Evolutionary conservation across 2,113 vertebrate genomes (phyloP), one percentile per base, ranked within the genome.

Genomic region (Siniperca knerii): DNA sequence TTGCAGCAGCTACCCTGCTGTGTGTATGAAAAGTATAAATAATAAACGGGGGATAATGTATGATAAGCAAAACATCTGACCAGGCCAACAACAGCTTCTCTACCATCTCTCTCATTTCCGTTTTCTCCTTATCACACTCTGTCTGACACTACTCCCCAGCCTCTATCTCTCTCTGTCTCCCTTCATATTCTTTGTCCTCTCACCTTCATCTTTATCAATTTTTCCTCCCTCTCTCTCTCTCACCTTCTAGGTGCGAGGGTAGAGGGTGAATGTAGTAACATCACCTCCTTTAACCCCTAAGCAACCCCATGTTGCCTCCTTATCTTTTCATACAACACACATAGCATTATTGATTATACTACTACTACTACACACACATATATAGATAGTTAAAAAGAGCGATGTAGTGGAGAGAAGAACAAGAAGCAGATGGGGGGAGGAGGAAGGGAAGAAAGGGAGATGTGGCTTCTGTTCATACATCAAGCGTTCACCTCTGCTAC

Each of bases 271-370:
- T 92, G 92, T 87, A 89, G 79, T 85, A 89, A 91, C 92, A 92
- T 85, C 85, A 81, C 81, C 90, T 84, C 60, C 65, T 84, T 84
- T 71, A 85, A 93, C 88, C 90, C 85, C 62, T 46, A 23, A 80
- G 86, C 62, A 86, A 87, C 83, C 86, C 69, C 68, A 69, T 71
- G 81, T 87, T 86, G 74, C 79, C 79, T 81, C 71, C 81, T 92
- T 90, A 92, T 93, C 89, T 85, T 86, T 90, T 73, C 76, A 86
- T 87, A 84, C 83, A 88, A 88, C 54, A 77, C 84, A 77, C 48
- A 42, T 81, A 91, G 81, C 90, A 93, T 94, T 92, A 92, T 92
- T 92, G 75, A 92, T 91, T 10, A 65, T 4, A 48, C 13, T 10
- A 44, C 42, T 44, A 48, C 13, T 44, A 44, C 42, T 44, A 44